Base-by-base conservation (phyloP, 2,797 vertebrate genomes). In the Lophius americanus region DNA sequence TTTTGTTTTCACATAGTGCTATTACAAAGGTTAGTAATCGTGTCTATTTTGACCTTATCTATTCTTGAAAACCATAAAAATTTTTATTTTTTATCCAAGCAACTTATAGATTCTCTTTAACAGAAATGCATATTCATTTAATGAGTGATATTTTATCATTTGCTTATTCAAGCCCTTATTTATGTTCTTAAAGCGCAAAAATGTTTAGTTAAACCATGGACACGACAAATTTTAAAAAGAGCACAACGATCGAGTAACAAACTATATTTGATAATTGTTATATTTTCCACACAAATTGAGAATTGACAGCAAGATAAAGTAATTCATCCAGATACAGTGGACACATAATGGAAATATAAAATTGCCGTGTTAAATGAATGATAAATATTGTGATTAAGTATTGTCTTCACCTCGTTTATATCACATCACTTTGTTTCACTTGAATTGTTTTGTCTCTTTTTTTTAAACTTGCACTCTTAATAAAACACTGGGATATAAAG, bases 221-320 rank as follows among this genome's bases (percentile, higher is more conserved):
- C 68, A 39, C n/a, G 63, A 13, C 35, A 33, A 73, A 62, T 36
- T 53, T 23, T 23, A 23, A 32, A 67, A 75, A 68, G 33, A 85
- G 76, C 81, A 85, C 76, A 84, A 78, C 12, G 1, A 60, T 8
- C 8, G 9, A 33, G 43, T 13, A 39, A 35, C 50, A 41, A 23
- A 23, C 23, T 38, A 1, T 36, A 7, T 39, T 5, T 55, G 36
- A 52, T 33, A 12, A 41, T 50, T 3, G 13, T 49, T 3, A 50
- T 3, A 1, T 32, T n/a, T 60, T 63, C 12, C 4, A 52, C 48
- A 46, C 68, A 7, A 11, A 55, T 11, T 57, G 4, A 9, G 1
- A 37, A 58, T 63, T 23, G 11, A 13, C 4, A 38, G 4, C n/a
- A 46, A 62, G 61, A n/a, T 33, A 52, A 67, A 66, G 4, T 36